These are phyloP conservation scores for Chrysaora quinquecirrha DNA, from an alignment of 30 jellyfish, hydroid and myxozoan genomes.

Conservation along the genomic window DNA sequence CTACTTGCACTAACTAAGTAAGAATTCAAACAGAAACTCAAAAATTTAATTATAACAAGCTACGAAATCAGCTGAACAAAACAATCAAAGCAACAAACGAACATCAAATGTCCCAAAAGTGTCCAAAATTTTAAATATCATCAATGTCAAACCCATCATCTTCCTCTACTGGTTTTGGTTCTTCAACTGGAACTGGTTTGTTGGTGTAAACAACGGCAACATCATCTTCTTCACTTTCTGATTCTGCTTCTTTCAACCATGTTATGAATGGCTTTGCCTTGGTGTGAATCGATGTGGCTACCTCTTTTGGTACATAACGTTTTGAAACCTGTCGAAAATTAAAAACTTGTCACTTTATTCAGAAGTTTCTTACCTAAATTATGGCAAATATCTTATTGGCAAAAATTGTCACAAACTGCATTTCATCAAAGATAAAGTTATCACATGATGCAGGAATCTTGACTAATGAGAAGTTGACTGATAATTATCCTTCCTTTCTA, in stretches of 20 bases:
- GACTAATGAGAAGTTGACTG: too few species aligned
- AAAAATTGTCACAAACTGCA: not conserved
- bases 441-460: not conserved
- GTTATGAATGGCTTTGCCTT: conserved; percentile 93
- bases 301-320: conserved; percentile 84
- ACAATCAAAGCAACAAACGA: too few species aligned
- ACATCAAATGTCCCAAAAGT: too few species aligned
- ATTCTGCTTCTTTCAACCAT: conserved; percentile 99
- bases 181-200: conserved; percentile 68
- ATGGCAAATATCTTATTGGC: not conserved
- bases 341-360: not conserved
- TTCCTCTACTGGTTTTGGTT: conserved; percentile 38
- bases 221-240: conserved; percentile 92
- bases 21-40: too few species aligned
- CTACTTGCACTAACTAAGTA: too few species aligned
- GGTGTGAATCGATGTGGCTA: conserved; percentile 80
- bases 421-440: not conserved
- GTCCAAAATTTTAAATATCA: conserved; percentile 51
- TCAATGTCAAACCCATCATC: conserved; percentile 95
- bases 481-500: too few species aligned
- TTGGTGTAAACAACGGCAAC: conserved; percentile 91
- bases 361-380: too few species aligned
- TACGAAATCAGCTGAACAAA: too few species aligned
- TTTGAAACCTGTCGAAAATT: conserved; percentile 81
- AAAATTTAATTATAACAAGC: too few species aligned